phyloP scores from a whole-genome alignment of 1,140 invertebrate species.

The Coboldia fuscipes region DNA sequence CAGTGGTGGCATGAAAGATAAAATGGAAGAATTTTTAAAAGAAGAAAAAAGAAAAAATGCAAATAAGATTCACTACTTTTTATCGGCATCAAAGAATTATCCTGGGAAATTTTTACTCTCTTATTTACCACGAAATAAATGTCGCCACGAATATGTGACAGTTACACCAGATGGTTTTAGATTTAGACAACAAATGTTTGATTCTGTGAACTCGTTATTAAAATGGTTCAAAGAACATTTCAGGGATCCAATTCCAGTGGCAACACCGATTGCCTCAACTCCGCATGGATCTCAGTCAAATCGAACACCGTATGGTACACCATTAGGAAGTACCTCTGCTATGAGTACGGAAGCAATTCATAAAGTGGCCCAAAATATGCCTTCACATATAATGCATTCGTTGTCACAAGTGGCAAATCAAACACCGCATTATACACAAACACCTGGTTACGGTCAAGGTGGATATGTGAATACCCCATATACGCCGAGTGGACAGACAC shows the following conservation, averaged over 20 bases:
- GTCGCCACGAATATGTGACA: slow-evolving; percentile 78
- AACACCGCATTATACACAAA: slow-evolving; percentile 43
- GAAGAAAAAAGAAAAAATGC: slow-evolving; percentile 72
- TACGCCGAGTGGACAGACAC: slow-evolving; percentile 74
- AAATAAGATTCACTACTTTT: slow-evolving; percentile 74
- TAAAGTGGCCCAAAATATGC: slow-evolving; percentile 47
- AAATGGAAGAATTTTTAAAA: slow-evolving; percentile 67
- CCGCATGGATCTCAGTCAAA: slow-evolving; percentile 33
- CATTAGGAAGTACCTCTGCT: slow-evolving; percentile 24
- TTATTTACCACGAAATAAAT: slow-evolving; percentile 68
- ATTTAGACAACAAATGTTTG: slow-evolving; percentile 76
- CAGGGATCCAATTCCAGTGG: slow-evolving; percentile 62
- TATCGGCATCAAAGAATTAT: slow-evolving; percentile 69
- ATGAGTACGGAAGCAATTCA: slow-evolving; percentile 36
- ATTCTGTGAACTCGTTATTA: slow-evolving; percentile 60
- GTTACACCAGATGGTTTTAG: slow-evolving; percentile 82
- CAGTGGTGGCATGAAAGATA: slow-evolving; percentile 50
- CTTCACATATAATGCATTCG: slow-evolving; percentile 47
- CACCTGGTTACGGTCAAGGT: slow-evolving; percentile 27
- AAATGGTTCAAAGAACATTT: slow-evolving; percentile 98
- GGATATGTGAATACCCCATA: slow-evolving; percentile 47
- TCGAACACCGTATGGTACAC: slow-evolving; percentile 46
- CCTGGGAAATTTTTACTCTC: slow-evolving; percentile 92
- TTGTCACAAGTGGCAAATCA: slow-evolving; percentile 43
- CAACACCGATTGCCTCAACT: slow-evolving; percentile 40